Evolutionary conservation across 2,888 invertebrate genomes (phyloP).

Genomic region (Rhagium mordax): DNA sequence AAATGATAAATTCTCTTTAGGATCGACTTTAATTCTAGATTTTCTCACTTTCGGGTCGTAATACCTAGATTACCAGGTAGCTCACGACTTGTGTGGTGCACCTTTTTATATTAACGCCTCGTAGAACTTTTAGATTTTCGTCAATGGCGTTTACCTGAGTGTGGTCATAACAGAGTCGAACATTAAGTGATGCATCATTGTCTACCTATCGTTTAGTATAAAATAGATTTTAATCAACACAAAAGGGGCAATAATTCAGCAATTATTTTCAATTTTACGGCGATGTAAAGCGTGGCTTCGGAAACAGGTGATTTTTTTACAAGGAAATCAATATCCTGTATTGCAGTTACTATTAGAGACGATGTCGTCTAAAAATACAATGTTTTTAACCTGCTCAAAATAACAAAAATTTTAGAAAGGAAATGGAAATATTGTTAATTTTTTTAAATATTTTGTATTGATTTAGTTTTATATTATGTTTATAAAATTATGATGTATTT

Average conservation of each 20-base stretch:
- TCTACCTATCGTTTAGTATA: constrained; percentile 35
- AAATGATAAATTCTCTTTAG: constrained; percentile 19
- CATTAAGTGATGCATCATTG: constrained; percentile 38
- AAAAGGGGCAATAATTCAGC: constrained; percentile 33
- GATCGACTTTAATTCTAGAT: constrained; percentile 14
- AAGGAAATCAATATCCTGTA: constrained; percentile 10
- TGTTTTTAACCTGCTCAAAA: too few species aligned
- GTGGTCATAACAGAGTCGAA: constrained; percentile 36
- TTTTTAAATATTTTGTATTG: too few species aligned
- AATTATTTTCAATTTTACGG: constrained; percentile 49
- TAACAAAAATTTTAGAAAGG: too few species aligned
- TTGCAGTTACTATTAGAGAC: not conserved
- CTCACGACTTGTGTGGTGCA: constrained; percentile 45
- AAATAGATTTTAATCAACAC: constrained; percentile 34
- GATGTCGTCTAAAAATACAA: too few species aligned
- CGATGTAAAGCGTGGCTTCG: constrained; percentile 26
- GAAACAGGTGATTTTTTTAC: constrained; percentile 44
- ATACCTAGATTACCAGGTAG: constrained; percentile 44
- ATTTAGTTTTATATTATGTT: too few species aligned
- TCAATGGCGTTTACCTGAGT: constrained; percentile 33
- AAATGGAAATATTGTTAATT: too few species aligned
- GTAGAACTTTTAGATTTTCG: constrained; percentile 9
- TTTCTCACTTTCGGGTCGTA: constrained; percentile 22
- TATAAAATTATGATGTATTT: too few species aligned
- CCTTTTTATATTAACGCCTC: constrained; percentile 29